Evolutionary conservation across 2,797 vertebrate genomes (phyloP).

Genomic region (Coracias cyanogaster): DNA sequence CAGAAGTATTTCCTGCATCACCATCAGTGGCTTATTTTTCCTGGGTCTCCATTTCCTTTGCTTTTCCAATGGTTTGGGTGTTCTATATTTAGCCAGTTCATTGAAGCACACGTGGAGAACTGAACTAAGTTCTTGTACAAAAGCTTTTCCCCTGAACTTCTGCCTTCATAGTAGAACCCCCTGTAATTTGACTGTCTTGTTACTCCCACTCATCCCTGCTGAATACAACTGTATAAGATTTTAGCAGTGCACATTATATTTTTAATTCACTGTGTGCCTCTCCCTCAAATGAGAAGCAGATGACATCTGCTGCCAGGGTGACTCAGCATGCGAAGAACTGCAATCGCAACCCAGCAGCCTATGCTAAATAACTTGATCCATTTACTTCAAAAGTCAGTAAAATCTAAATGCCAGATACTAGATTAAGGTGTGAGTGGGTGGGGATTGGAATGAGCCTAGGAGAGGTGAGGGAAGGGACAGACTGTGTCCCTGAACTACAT

Average conservation of each 20-base stretch:
- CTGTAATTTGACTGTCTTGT: slow-evolving; percentile 65
- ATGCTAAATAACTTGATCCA: slow-evolving; percentile 8
- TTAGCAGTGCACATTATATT: slow-evolving; percentile 31
- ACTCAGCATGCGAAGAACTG: slow-evolving; percentile 58
- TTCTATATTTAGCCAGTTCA: slow-evolving; percentile 67
- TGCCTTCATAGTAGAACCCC: slow-evolving; percentile 48
- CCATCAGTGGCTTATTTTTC: slow-evolving; percentile 29
- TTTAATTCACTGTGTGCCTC: slow-evolving; percentile 40
- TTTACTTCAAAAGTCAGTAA: slow-evolving; percentile 25
- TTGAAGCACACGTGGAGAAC: slow-evolving; percentile 28
- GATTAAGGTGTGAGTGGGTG: slow-evolving; percentile 5
- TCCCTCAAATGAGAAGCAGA: slow-evolving; percentile 50
- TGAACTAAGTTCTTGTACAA: slow-evolving; percentile 17
- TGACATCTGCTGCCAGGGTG: slow-evolving; percentile 56
- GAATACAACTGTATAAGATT: slow-evolving; percentile 56
- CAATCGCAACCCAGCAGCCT: neutral
- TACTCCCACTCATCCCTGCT: slow-evolving; percentile 67
- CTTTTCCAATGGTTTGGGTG: slow-evolving; percentile 30
- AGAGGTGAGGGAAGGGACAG: slow-evolving; percentile 17
- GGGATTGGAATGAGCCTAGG: slow-evolving; percentile 23
- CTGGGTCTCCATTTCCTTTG: slow-evolving; percentile 56
- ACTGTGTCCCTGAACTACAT: neutral
- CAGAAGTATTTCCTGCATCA: slow-evolving; percentile 51
- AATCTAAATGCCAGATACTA: slow-evolving; percentile 19
- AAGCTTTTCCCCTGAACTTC: slow-evolving; percentile 38